Conservation (phyloP, 92 coral and sea anemone genomes). For the Bergia sp. region DNA sequence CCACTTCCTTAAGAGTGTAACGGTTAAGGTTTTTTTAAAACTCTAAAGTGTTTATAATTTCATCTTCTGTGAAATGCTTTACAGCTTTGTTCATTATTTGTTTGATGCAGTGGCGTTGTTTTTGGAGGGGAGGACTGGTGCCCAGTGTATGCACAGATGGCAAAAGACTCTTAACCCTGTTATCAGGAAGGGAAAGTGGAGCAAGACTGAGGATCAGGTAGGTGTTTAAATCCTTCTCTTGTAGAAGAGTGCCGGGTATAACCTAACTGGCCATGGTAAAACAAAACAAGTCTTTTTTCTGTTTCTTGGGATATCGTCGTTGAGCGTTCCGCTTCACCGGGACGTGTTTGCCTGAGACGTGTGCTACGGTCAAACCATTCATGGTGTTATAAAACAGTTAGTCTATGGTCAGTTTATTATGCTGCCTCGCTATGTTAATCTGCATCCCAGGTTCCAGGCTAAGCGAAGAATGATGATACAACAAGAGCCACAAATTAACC, state of each 20-base stretch:
- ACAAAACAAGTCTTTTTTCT: too few relatives aligned
- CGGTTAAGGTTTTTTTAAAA: not conserved
- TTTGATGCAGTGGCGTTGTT: slow-evolving; percentile 74
- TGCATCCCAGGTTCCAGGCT: not conserved
- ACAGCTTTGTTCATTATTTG: not conserved
- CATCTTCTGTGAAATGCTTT: too few relatives aligned
- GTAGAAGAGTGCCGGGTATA: not conserved
- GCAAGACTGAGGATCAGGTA: slow-evolving; percentile 78
- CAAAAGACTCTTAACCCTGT: slow-evolving; percentile 78
- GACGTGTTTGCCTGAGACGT: too few relatives aligned
- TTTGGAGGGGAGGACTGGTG: slow-evolving; percentile 94
- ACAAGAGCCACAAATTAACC: not conserved
- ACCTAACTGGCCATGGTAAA: not conserved
- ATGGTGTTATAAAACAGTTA: too few relatives aligned
- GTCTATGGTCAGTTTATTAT: too few relatives aligned
- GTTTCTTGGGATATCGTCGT: too few relatives aligned
- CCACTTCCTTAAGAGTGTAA: not conserved
- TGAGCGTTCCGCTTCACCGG: too few relatives aligned
- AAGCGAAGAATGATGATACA: too few relatives aligned
- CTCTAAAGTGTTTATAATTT: too few relatives aligned
- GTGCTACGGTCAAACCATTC: too few relatives aligned
- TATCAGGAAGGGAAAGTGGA: slow-evolving; percentile 87
- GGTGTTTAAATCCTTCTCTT: not conserved
- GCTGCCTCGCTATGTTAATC: too few relatives aligned
- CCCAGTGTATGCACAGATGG: slow-evolving; percentile 96